Conservation (phyloP, 2,888 invertebrate species). For the Cheilosia vulpina region DNA sequence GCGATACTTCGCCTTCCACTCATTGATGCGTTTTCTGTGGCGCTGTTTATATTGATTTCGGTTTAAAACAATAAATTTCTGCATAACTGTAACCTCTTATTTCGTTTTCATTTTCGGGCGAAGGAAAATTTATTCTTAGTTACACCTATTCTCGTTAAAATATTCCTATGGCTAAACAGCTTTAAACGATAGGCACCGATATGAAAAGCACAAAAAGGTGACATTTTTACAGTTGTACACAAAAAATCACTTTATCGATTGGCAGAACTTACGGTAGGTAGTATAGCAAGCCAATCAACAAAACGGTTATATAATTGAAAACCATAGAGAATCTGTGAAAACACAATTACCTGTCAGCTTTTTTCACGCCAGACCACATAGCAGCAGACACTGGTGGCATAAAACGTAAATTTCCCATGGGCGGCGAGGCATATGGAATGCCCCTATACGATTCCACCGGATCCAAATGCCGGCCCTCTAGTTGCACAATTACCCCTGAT, state of each 20-base stretch:
- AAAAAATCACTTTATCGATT: background rate
- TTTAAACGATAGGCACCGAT: background rate
- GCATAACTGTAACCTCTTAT: too few relatives aligned
- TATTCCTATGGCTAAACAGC: too few relatives aligned
- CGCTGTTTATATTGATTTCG: too few relatives aligned
- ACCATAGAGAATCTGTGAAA: conserved; percentile 29
- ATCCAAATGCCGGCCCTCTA: conserved; percentile 91
- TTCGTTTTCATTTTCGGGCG: too few relatives aligned
- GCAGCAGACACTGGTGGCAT: conserved; percentile 98
- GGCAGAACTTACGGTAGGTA: conserved; percentile 20
- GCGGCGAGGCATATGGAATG: conserved; percentile 97
- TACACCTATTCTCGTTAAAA: too few relatives aligned
- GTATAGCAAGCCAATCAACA: conserved; percentile 4
- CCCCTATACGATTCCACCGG: conserved; percentile 97
- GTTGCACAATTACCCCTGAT: conserved; percentile 92
- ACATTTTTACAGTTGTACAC: background rate
- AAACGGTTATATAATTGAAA: conserved; percentile 50
- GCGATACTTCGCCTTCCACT: too few relatives aligned
- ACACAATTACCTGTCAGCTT: conserved; percentile 87
- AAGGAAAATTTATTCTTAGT: too few relatives aligned
- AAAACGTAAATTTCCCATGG: conserved; percentile 93
- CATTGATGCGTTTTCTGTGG: too few relatives aligned
- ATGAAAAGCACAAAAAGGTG: background rate
- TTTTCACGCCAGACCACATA: conserved; percentile 94
- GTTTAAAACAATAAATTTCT: too few relatives aligned